Percentiles rank a stretch among this genome's conserved stretches.
These are phyloP conservation scores for Sebastes ruberrimus DNA, from an alignment of 2,797 vertebrate species.

Conservation along the genomic window DNA sequence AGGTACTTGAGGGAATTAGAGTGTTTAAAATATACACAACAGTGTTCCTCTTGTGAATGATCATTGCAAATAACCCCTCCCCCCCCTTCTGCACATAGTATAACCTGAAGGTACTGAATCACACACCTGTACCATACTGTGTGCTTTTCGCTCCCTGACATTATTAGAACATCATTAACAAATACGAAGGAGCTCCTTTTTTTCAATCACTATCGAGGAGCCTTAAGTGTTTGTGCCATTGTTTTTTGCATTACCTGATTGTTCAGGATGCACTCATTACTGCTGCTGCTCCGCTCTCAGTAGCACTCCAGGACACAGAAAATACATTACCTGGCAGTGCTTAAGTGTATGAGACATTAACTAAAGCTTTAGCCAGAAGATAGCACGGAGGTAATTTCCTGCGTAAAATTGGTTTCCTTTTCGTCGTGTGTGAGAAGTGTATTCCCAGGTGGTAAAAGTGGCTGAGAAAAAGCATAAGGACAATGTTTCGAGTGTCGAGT, in stretches of 20 bases:
- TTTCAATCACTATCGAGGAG: conserved; percentile 26
- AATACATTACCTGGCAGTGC: conserved; percentile 62
- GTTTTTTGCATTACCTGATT: conserved; percentile 42
- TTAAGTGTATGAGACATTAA: conserved; percentile 73
- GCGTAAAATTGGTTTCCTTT: conserved; percentile 66
- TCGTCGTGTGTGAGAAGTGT: conserved; percentile 26
- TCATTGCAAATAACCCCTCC: conserved; percentile 55
- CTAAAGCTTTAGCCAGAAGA: conserved; percentile 67
- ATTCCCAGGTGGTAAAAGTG: conserved; percentile 24
- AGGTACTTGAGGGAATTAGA: conserved; percentile 69
- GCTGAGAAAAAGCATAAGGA: conserved; percentile 9
- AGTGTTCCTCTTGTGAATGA: conserved; percentile 68
- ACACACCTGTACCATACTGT: conserved; percentile 17
- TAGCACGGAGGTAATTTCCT: conserved; percentile 68
- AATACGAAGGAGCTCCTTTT: conserved; percentile 7
- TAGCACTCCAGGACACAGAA: conserved; percentile 49
- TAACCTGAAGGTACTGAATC: conserved; percentile 32
- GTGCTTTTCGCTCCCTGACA: conserved; percentile 7
- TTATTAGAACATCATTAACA: conserved; percentile 41
- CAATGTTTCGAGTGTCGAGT: conserved; percentile 4
- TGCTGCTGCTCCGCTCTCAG: conserved; percentile 24
- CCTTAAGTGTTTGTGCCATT: conserved; percentile 17
- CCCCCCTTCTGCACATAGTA: not conserved
- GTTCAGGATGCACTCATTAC: conserved; percentile 50
- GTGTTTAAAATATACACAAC: conserved; percentile 76